Percentiles rank a stretch among this genome's conserved stretches.
Evolutionary conservation across 2,888 invertebrate genomes (phyloP).

Genomic region (Pegoplata infirma): DNA sequence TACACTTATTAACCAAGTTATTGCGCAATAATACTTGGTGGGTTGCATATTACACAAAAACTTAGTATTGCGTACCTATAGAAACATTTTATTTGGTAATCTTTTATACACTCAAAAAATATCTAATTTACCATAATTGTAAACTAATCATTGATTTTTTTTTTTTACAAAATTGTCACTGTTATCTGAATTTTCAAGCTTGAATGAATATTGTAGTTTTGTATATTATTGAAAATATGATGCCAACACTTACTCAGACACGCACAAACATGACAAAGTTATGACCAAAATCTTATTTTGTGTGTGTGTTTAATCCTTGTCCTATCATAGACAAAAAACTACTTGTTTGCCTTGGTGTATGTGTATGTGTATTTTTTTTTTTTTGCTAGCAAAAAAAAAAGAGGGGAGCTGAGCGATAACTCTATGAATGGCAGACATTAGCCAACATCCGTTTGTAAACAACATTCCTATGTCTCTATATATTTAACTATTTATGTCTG

Average conservation of each 20-base stretch:
- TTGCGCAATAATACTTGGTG: no score
- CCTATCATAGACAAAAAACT: slow-evolving; percentile 11
- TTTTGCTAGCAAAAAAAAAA: not conserved
- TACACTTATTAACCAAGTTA: no score
- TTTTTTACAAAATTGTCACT: no score
- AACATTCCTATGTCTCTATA: slow-evolving; percentile 14
- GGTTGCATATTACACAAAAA: no score
- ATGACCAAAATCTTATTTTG: slow-evolving; percentile 1
- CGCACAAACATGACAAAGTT: not conserved
- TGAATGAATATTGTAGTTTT: slow-evolving; percentile 39
- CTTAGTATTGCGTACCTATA: no score
- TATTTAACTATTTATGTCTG: slow-evolving; percentile 7
- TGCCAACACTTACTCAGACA: not conserved
- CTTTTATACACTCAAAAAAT: no score
- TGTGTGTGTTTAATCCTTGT: slow-evolving; percentile 4
- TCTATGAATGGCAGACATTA: slow-evolving; percentile 41
- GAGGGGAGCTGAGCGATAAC: slow-evolving; percentile 38
- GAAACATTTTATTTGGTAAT: no score
- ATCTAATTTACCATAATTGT: no score
- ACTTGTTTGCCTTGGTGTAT: slow-evolving; percentile 15
- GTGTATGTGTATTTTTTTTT: not conserved
- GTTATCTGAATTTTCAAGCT: slow-evolving; percentile 58
- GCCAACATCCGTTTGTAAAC: slow-evolving; percentile 41
- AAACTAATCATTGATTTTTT: no score
- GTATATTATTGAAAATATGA: slow-evolving; percentile 12